Percentiles rank a stretch among this genome's conserved stretches.
These are phyloP conservation scores for Tragelaphus imberbis DNA, from an alignment of 2,113 vertebrate genomes.

Conservation along the genomic window DNA sequence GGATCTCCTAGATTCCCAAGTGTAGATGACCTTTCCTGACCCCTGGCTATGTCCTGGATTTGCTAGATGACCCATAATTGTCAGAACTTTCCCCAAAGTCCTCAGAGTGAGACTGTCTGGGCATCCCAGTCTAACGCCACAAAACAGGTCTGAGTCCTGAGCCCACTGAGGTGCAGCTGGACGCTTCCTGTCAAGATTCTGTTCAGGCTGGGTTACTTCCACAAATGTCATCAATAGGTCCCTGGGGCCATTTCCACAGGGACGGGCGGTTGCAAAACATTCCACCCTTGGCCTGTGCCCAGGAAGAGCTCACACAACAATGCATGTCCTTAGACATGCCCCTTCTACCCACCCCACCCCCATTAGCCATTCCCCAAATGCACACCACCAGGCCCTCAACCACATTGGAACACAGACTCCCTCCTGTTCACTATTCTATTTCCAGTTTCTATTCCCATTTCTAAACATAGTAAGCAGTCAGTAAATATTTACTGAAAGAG, in stretches of 20 bases:
- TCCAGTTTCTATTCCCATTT: slow-evolving; percentile 1
- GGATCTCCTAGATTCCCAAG: not conserved
- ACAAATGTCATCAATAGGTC: not conserved
- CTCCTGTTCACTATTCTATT: not conserved
- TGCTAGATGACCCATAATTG: not conserved
- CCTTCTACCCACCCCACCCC: not conserved
- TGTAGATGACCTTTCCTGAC: not conserved
- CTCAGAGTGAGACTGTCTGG: not conserved
- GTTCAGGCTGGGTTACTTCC: too few species aligned
- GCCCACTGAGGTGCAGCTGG: not conserved
- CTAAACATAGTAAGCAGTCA: slow-evolving; percentile 1
- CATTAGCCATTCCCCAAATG: not conserved
- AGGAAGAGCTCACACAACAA: not conserved
- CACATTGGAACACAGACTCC: not conserved
- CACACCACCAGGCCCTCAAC: not conserved
- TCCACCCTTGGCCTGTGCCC: not conserved
- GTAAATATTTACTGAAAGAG: slow-evolving; percentile 8
- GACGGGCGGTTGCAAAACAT: not conserved
- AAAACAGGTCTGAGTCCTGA: not conserved
- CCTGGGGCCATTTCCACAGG: not conserved
- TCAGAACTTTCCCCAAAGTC: not conserved
- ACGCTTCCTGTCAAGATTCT: not conserved
- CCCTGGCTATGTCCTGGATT: not conserved
- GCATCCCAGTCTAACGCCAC: not conserved
- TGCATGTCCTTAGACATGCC: not conserved